Percentiles rank a stretch among this genome's conserved stretches.
These are phyloP conservation scores for Anarsia innoxiella DNA, from an alignment of 2,888 invertebrate genomes.

Conservation along the genomic window DNA sequence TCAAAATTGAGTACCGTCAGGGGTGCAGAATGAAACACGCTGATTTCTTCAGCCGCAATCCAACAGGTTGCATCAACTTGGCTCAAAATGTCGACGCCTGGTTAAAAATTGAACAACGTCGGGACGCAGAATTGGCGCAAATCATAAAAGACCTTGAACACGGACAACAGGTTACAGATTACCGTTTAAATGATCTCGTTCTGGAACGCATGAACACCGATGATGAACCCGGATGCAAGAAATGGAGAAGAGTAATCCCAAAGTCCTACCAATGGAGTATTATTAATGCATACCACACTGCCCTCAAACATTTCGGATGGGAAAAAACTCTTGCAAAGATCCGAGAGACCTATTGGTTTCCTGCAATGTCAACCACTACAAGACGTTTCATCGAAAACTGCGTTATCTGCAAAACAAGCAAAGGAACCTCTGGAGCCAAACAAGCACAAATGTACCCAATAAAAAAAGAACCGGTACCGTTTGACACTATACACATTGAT, in stretches of 20 bases:
- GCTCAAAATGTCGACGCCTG: constrained; percentile 3
- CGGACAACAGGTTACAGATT: not conserved
- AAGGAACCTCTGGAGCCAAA: constrained; percentile 19
- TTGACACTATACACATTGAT: constrained; percentile 19
- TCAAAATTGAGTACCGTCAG: constrained; percentile 12
- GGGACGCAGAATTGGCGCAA: constrained; percentile 6
- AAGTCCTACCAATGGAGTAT: not conserved
- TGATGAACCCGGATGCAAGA: not conserved
- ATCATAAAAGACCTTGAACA: constrained; percentile 7
- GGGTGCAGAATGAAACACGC: constrained; percentile 17
- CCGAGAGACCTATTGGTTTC: constrained; percentile 27
- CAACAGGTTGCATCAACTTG: not conserved
- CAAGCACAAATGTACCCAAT: constrained; percentile 23
- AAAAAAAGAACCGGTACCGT: constrained; percentile 20
- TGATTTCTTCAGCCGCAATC: constrained; percentile 19
- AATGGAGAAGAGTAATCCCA: constrained; percentile 7
- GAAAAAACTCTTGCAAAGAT: constrained; percentile 22
- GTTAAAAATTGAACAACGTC: constrained; percentile 11
- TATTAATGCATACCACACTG: not conserved
- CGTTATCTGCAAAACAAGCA: constrained; percentile 29
- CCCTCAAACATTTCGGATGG: constrained; percentile 24
- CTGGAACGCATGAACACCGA: constrained; percentile 2
- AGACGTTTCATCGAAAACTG: constrained; percentile 33
- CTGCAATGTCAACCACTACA: constrained; percentile 36
- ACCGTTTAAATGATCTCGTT: constrained; percentile 1